Percentiles rank a stretch among this genome's conserved stretches.
Evolutionary conservation across 2,113 vertebrate species (phyloP).

Genomic region (Capreolus pygargus): DNA sequence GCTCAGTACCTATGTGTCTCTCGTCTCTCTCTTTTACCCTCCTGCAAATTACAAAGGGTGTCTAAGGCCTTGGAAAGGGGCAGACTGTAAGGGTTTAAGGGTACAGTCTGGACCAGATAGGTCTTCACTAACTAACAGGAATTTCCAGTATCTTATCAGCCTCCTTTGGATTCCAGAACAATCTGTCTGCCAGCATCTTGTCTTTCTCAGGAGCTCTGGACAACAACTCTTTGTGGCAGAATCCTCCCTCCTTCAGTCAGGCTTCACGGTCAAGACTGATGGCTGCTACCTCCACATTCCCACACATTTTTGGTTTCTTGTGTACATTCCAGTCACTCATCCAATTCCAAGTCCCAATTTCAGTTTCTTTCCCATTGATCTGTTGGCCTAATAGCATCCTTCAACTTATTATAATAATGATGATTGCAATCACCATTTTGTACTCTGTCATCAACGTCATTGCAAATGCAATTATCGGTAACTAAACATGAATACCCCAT

Average conservation of each 20-base stretch:
- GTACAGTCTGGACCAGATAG: not conserved
- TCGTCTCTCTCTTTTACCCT: not conserved
- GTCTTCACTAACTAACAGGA: constrained; percentile 28
- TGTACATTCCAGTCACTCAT: constrained; percentile 41
- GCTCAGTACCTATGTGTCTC: not conserved
- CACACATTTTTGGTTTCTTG: constrained; percentile 48
- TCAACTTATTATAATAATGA: not conserved
- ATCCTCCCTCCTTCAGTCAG: constrained; percentile 26
- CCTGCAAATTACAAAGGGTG: not conserved
- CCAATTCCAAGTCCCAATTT: constrained; percentile 3
- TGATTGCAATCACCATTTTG: not conserved
- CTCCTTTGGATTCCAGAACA: constrained; percentile 2
- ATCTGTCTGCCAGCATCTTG: constrained; percentile 36
- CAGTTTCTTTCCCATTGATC: constrained; percentile 20
- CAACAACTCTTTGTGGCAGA: constrained; percentile 34
- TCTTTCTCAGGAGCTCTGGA: constrained; percentile 32
- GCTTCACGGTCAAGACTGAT: not conserved
- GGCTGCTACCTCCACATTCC: constrained; percentile 4
- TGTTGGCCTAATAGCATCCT: constrained; percentile 19
- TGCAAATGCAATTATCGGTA: not conserved
- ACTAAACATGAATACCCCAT: not conserved
- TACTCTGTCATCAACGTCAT: constrained; percentile 6
- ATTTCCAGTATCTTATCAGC: constrained; percentile 50
- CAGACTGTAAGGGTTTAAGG: not conserved
- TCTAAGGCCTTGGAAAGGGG: not conserved